phyloP scores from a whole-genome alignment of 2,113 vertebrate genomes.

The Trogon surrucura region DNA sequence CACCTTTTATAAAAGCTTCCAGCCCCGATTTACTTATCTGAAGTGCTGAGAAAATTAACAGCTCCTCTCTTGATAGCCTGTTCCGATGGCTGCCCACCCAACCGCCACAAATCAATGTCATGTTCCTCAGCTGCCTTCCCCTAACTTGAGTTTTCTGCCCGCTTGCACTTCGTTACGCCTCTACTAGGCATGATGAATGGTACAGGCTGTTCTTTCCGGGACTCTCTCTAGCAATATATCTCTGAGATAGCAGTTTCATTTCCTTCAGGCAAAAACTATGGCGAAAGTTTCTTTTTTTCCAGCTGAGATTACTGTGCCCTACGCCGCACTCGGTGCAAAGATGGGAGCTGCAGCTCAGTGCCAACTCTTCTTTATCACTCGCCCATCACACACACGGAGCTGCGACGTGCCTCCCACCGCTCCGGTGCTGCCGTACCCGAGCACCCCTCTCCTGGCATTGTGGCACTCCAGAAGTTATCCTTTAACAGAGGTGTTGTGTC shows the following conservation, averaged over 20 bases:
- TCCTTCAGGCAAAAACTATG: not conserved
- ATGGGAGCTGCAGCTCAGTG: not conserved
- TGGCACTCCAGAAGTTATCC: not conserved
- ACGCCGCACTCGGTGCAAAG: rapidly evolving
- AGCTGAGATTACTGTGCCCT: not conserved
- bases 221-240: not conserved
- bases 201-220: not conserved
- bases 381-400: not conserved
- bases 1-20: not conserved
- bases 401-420: not conserved
- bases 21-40: not conserved
- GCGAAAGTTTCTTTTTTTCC: not conserved
- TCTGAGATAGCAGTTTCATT: not conserved
- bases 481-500: not conserved
- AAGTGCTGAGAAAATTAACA: not conserved
- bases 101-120: not conserved
- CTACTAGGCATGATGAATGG: not conserved
- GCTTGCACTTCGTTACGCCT: not conserved
- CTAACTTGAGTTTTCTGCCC: not conserved
- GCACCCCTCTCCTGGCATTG: not conserved
- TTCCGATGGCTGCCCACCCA: not conserved
- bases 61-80: not conserved
- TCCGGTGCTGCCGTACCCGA: rapidly evolving
- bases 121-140: not conserved
- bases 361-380: not conserved